Base-by-base conservation (phyloP, 2,888 invertebrate species). In the Diadegma fenestrale region DNA sequence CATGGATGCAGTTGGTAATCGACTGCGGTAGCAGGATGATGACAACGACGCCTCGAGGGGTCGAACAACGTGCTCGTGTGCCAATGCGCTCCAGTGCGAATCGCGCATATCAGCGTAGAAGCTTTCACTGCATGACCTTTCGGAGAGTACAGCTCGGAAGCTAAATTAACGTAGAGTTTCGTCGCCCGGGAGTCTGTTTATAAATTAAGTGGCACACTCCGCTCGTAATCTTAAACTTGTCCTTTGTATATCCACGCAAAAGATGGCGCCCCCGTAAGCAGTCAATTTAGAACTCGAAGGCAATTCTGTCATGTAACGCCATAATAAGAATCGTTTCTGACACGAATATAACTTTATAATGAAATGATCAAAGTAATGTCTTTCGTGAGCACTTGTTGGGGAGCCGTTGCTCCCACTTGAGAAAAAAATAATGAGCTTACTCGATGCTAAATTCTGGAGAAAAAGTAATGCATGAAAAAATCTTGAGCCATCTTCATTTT, bases 351-450 rank as follows among this genome's bases (percentile, higher is more conserved):
- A 78, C 78, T 77, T 82, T 77, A 82, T 82, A 77, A 82, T 77
- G 77, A 54, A 82, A 77, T 69, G 82, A 82, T 82, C 71, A 82
- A 82, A 71, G 72, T 82, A 77, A 82, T 71, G 68, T 78, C 19
- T 68, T 69, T 58, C 66, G 43, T 58, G 37, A 68, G 54, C 30
- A 78, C 30, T 78, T 69, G 17, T 78, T 43, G 19, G 41, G 54
- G 41, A 78, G 54, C 43, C 12, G 54, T 30, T 58, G 37, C 26
- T 43, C 30, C 14, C 43, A 58, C 68, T 75, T 75, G 73, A 45
- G 19, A 33, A 61, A 73, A 30, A 58, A 54, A 68, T 63, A 41
- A 75, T 17, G 26, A 41, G 8, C 17, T 12, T 22, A 14, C 26
- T 26, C 14, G 43, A 26, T 43, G 26, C 22, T 68, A 43, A 14